Evolutionary conservation across 64 coral and sea anemone species (phyloP).

Genomic region (Porites lutea): DNA sequence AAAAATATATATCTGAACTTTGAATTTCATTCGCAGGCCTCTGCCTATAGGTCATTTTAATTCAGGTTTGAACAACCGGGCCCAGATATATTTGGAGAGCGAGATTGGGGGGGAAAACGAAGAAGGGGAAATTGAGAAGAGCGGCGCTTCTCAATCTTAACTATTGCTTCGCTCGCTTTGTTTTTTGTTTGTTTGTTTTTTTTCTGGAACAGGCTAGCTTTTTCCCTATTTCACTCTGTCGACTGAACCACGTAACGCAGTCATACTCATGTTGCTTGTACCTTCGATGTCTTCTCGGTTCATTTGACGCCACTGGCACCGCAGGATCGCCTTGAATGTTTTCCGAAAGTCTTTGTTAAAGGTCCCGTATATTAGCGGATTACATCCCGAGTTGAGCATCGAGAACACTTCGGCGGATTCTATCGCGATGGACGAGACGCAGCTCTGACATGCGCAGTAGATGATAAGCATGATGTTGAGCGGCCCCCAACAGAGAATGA

Average conservation of each 20-base stretch:
- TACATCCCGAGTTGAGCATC: slow-evolving; percentile 84
- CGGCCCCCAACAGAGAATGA: slow-evolving; percentile 89
- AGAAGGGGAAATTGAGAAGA: no score
- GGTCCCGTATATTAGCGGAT: slow-evolving; percentile 86
- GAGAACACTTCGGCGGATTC: slow-evolving; percentile 72
- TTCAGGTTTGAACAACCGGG: no score
- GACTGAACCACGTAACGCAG: not conserved
- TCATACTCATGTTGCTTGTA: slow-evolving; percentile 8
- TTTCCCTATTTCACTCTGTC: not conserved
- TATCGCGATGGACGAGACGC: slow-evolving; percentile 73
- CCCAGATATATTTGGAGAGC: no score
- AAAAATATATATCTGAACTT: no score
- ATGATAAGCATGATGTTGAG: slow-evolving; percentile 78
- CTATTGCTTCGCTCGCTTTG: no score
- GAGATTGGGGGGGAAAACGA: no score
- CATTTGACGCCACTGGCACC: slow-evolving; percentile 45
- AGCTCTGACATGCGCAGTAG: slow-evolving; percentile 80
- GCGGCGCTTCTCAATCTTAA: no score
- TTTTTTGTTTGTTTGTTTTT: no score
- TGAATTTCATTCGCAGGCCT: no score
- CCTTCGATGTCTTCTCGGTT: slow-evolving; percentile 29
- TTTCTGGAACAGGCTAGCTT: not conserved
- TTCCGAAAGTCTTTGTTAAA: slow-evolving; percentile 77
- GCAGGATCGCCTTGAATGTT: slow-evolving; percentile 74
- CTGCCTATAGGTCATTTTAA: no score